These are phyloP conservation scores for Muraenolepis orangiensis DNA, from an alignment of 2,797 vertebrate species.

Conservation along the genomic window DNA sequence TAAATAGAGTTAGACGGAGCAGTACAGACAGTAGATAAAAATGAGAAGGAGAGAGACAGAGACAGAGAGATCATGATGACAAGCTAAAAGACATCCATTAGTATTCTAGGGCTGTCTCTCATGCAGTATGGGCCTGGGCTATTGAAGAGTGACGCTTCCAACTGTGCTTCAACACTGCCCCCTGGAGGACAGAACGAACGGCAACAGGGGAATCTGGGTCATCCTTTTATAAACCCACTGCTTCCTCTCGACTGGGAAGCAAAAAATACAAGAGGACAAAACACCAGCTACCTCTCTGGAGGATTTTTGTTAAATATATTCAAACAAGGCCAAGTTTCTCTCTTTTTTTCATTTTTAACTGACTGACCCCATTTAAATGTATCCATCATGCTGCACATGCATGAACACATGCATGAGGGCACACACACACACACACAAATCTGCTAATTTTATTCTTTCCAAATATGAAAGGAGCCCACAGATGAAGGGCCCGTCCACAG, in stretches of 20 bases:
- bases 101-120: slow-evolving; percentile 73
- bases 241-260: slow-evolving; percentile 52
- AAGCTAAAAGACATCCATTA: slow-evolving; percentile 58
- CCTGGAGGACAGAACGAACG: slow-evolving; percentile 48
- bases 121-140: slow-evolving; percentile 68
- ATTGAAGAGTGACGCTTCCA: neutral
- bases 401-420: neutral
- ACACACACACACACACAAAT: neutral
- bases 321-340: slow-evolving; percentile 57
- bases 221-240: slow-evolving; percentile 56
- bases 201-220: slow-evolving; percentile 68
- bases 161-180: slow-evolving; percentile 60
- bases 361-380: slow-evolving; percentile 62
- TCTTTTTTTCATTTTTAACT: slow-evolving; percentile 19
- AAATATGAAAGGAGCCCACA: neutral
- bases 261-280: slow-evolving; percentile 53
- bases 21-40: slow-evolving; percentile 19
- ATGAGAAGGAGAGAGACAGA: slow-evolving; percentile 27
- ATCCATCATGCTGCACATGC: slow-evolving; percentile 28
- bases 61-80: slow-evolving; percentile 22
- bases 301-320: slow-evolving; percentile 45
- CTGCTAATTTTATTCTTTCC: neutral
- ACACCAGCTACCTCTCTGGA: slow-evolving; percentile 47
- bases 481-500: neutral
- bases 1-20: slow-evolving; percentile 4